Evolutionary conservation across 2,797 vertebrate genomes (phyloP).

Genomic region (Heliangelus exortis): DNA sequence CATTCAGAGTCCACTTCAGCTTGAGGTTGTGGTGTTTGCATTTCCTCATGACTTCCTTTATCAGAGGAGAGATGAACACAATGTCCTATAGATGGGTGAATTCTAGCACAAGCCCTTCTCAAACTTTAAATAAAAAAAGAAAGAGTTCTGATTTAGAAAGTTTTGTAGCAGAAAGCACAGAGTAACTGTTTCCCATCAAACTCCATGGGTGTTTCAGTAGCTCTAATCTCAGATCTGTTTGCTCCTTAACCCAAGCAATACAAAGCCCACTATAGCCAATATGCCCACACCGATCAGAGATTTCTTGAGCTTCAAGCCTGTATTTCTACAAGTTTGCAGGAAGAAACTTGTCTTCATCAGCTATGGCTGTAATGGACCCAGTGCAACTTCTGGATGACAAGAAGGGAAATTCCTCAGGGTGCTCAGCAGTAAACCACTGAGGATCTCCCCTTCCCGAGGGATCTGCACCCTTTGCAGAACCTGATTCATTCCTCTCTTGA

Average conservation of each 20-base stretch:
- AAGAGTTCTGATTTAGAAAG: background rate
- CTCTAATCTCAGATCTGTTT: background rate
- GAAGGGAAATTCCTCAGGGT: background rate
- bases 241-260: background rate
- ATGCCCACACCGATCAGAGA: background rate
- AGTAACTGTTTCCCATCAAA: background rate
- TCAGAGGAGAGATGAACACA: background rate
- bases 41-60: background rate
- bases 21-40: background rate
- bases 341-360: background rate
- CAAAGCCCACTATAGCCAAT: accelerated
- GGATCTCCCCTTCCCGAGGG: background rate
- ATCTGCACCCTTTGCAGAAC: background rate
- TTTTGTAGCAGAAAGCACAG: background rate
- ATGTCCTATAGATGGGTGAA: background rate
- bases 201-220: background rate
- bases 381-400: background rate
- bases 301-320: background rate
- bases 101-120: background rate
- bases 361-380: background rate
- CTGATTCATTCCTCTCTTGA: accelerated
- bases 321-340: background rate
- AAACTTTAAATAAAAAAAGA: background rate
- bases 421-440: background rate
- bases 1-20: background rate